A percentile compares a stretch with the other conserved stretches of the same genome.
Evolutionary conservation across 1,140 invertebrate genomes (phyloP).

Genomic region (Trachelipus rathkii): DNA sequence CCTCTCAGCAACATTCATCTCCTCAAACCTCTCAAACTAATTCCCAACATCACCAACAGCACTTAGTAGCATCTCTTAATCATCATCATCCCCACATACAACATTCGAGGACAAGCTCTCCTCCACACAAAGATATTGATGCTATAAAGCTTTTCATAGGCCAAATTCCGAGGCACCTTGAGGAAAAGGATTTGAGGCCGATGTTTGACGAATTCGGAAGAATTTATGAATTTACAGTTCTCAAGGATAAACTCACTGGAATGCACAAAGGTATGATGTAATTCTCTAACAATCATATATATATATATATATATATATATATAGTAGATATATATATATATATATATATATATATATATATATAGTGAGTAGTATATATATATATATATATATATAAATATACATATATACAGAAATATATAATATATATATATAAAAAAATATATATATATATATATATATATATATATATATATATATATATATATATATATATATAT

Average conservation of each 20-base stretch:
- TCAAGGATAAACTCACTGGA: constrained; percentile 88
- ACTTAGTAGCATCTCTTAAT: constrained; percentile 39
- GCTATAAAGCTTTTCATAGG: constrained; percentile 85
- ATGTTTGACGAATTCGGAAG: constrained; percentile 90
- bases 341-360: constrained; percentile 15
- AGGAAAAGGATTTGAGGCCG: constrained; percentile 80
- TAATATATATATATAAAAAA: constrained; percentile 3
- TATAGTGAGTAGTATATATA: constrained; percentile 3
- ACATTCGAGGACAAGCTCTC: constrained; percentile 68
- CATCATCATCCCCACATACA: constrained; percentile 27
- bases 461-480: constrained; percentile 4
- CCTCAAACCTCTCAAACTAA: not conserved
- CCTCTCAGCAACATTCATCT: constrained; percentile 19
- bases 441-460: not conserved
- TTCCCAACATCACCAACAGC: constrained; percentile 36
- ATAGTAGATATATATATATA: constrained; percentile 10
- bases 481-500: constrained; percentile 3
- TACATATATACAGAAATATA: not conserved
- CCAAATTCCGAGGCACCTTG: constrained; percentile 85
- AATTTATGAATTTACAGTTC: constrained; percentile 87
- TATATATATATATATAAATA: constrained; percentile 13
- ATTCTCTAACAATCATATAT: not conserved
- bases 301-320: constrained; percentile 15
- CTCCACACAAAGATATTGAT: constrained; percentile 53
- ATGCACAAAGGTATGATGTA: constrained; percentile 76